Evolutionary conservation across 2,113 vertebrate genomes (phyloP).

Genomic region (Serinus canaria): DNA sequence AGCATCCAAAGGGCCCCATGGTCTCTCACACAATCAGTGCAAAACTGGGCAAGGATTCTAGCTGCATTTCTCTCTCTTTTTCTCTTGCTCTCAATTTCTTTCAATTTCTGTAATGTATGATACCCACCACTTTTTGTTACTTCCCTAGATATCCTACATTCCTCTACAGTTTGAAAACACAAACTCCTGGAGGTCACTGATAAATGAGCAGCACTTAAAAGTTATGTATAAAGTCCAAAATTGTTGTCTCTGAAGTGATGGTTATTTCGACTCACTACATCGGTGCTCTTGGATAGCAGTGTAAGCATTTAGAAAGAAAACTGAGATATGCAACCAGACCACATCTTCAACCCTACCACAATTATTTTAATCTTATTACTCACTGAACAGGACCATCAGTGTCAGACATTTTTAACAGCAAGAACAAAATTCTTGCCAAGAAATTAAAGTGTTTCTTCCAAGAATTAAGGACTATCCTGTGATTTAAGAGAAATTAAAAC

Average conservation of each 20-base stretch:
- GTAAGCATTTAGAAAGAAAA: not conserved
- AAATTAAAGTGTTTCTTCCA: not conserved
- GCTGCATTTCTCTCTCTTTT: not conserved
- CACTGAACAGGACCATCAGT: not conserved
- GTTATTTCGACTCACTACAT: not conserved
- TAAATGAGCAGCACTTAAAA: not conserved
- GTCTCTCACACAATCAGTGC: not conserved
- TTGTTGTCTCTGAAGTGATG: not conserved
- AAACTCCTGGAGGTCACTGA: not conserved
- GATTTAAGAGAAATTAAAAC: not conserved
- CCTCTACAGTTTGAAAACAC: not conserved
- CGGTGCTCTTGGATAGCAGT: not conserved
- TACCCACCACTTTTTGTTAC: not conserved
- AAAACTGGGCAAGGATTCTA: not conserved
- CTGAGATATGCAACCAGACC: accelerated
- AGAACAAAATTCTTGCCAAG: not conserved
- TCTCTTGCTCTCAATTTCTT: not conserved
- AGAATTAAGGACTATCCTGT: not conserved
- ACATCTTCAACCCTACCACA: not conserved
- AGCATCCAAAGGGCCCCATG: not conserved
- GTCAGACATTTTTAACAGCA: not conserved
- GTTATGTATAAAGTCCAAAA: not conserved
- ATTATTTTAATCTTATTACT: not conserved
- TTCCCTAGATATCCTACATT: not conserved
- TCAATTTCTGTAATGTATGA: not conserved